Base-by-base conservation (phyloP, 2,888 invertebrate genomes). In the Tholera decimalis region DNA sequence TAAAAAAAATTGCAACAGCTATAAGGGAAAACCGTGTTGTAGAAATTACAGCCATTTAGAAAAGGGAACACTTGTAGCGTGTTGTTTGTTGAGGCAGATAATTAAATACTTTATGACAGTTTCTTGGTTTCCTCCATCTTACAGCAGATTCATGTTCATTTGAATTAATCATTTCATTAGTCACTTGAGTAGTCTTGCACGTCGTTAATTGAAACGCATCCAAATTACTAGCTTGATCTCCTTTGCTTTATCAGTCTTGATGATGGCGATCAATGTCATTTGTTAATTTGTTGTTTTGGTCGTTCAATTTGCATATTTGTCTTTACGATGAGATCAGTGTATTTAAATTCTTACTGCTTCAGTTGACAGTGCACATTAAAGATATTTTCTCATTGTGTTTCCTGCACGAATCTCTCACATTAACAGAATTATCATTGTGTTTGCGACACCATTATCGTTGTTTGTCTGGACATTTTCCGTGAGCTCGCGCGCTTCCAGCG, bases 81-180 rank as follows among this genome's bases (percentile, higher is more conserved):
- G 67, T 61, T 72, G 60, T 72, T 70, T 66, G 59, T 59, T 58
- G 58, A 58, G 49, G 37, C 49, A 41, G 46, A 67, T 58, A 65
- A 75, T 63, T 76, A 67, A 69, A 80, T 74, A 56, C 53, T 66
- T 64, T 63, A 59, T n/a, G 43, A 68, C 49, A 59, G 37, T 62
- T 68, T 66, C 70, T 66, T 69, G 43, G 54, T 68, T 73, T 67
- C 68, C 63, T 81, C 76, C 69, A 61, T 82, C 83, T 82, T 86
- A 86, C 85, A 88, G 80, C 86, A 85, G 81, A 89, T 89, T 90
- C 87, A 83, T 88, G 87, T 88, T 88, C 88, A 89, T 91, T 90
- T 88, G 86, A 92, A 92, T 94, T 93, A 92, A 91, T 92, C 92
- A 94, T 91, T 90, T 89, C 87, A 93, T 94, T 94, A 94, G 88